These are phyloP conservation scores for Acinonyx jubatus DNA, from an alignment of 2,113 vertebrate species.

Conservation along the genomic window DNA sequence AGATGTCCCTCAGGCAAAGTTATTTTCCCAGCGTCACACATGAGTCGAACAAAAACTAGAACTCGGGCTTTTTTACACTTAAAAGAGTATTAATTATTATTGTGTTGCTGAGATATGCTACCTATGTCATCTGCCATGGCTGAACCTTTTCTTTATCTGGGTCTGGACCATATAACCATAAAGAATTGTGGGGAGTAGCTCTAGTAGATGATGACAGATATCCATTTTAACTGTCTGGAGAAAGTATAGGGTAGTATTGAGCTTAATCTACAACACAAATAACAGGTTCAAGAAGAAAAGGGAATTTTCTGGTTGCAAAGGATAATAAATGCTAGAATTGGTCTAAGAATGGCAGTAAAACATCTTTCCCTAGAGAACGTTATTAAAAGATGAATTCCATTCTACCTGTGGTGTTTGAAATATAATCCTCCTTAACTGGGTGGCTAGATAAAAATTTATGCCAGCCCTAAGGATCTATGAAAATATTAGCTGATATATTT, in stretches of 20 bases:
- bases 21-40: neutral
- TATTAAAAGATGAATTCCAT: conserved; percentile 25
- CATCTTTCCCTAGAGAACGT: conserved; percentile 27
- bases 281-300: neutral
- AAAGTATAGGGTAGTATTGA: neutral
- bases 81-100: neutral
- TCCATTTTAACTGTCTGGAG: conserved; percentile 41
- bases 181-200: neutral
- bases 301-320: conserved; percentile 40
- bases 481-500: conserved; percentile 44
- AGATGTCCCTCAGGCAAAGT: neutral
- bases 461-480: neutral
- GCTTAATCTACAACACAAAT: conserved; percentile 26
- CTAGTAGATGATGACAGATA: neutral
- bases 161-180: conserved; percentile 2
- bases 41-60: neutral
- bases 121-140: neutral
- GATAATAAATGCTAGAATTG: conserved; percentile 50
- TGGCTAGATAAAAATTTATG: conserved; percentile 27
- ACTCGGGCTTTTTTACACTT: neutral
- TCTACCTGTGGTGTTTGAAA: conserved; percentile 35
- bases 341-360: conserved; percentile 40
- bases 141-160: neutral
- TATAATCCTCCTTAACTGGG: conserved; percentile 30
- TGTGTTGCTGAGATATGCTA: neutral